phyloP scores from a whole-genome alignment of 2,113 vertebrate genomes.

The Macrotis lagotis region DNA sequence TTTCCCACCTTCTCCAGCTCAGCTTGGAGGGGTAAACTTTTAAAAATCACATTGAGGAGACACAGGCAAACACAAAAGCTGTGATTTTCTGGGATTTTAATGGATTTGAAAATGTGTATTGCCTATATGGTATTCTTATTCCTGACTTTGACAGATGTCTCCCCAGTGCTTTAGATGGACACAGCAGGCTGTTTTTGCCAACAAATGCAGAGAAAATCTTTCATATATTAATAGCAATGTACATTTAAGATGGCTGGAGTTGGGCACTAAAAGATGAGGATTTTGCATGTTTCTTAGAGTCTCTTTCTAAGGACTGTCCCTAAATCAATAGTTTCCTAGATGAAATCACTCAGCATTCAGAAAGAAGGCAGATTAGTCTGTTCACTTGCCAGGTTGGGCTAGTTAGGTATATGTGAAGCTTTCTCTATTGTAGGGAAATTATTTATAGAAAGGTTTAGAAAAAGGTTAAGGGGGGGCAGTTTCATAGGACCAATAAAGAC shows the following conservation, averaged over 20 bases:
- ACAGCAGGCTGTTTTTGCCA: neutral
- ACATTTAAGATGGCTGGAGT: neutral
- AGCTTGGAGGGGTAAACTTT: constrained; percentile 46
- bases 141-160: constrained; percentile 36
- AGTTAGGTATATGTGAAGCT: neutral
- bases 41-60: constrained; percentile 26
- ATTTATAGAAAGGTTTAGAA: neutral
- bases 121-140: neutral
- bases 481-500: neutral
- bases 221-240: neutral
- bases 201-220: neutral
- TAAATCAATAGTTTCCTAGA: neutral
- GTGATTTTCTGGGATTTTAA: constrained; percentile 41
- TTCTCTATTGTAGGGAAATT: neutral
- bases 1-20: constrained; percentile 47
- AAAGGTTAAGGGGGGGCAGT: neutral
- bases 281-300: neutral
- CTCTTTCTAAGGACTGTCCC: neutral
- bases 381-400: constrained; percentile 26
- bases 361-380: neutral
- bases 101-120: constrained; percentile 47
- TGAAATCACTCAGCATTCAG: constrained; percentile 27
- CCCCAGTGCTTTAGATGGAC: fast-evolving
- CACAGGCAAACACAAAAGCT: fast-evolving
- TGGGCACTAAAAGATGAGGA: neutral